Evolutionary conservation across 2,113 vertebrate genomes (phyloP).

Genomic region (Bucco capensis): DNA sequence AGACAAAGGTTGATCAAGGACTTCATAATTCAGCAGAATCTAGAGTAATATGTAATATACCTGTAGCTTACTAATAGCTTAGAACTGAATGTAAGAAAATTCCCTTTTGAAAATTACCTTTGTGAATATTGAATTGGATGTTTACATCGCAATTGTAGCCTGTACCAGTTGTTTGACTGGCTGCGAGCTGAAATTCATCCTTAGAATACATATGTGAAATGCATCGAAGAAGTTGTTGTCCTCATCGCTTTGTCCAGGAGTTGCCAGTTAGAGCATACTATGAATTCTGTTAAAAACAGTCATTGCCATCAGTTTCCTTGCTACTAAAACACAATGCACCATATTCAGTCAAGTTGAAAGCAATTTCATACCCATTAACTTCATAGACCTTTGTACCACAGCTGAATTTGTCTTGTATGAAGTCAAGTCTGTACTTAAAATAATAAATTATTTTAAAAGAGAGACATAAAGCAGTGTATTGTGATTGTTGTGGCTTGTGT

Average conservation of each 20-base stretch:
- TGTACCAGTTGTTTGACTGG: neutral
- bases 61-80: neutral
- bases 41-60: neutral
- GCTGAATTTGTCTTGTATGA: neutral
- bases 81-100: neutral
- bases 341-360: constrained; percentile 11
- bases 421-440: neutral
- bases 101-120: neutral
- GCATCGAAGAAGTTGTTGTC: neutral
- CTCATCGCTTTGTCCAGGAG: neutral
- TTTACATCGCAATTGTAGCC: neutral
- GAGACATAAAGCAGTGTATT: neutral
- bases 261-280: neutral
- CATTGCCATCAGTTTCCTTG: neutral
- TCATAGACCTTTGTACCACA: neutral
- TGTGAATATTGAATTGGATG: neutral
- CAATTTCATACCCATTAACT: constrained; percentile 25
- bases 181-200: neutral
- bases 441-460: neutral
- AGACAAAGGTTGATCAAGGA: neutral
- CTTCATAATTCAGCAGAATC: neutral
- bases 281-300: neutral
- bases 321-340: neutral
- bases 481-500: neutral
- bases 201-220: neutral